Evolutionary conservation across 2,797 vertebrate species (phyloP).

Genomic region (Diglossa cyanea): DNA sequence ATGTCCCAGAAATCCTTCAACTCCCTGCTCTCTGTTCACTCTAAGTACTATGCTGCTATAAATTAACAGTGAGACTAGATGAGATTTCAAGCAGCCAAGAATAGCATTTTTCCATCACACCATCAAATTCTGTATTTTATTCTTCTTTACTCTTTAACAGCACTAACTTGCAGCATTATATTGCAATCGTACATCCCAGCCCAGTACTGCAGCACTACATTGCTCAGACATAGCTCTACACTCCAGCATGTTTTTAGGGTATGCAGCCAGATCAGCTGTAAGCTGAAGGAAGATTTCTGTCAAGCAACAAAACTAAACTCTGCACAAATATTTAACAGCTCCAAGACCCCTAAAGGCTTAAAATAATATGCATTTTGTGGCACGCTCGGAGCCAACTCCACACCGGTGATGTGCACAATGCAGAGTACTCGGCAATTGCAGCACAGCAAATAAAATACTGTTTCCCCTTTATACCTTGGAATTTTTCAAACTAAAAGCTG

Average conservation of each 20-base stretch:
- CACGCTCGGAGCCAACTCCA: background rate
- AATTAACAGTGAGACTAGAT: background rate
- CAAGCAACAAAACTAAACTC: conserved; percentile 45
- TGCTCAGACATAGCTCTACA: background rate
- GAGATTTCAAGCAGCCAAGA: conserved; percentile 33
- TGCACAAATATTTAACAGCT: conserved; percentile 46
- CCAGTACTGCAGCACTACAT: conserved; percentile 1
- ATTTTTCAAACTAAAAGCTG: conserved; percentile 18
- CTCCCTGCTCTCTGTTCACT: conserved; percentile 1
- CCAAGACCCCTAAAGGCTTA: conserved; percentile 42
- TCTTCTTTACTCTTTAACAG: background rate
- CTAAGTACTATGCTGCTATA: conserved; percentile 10
- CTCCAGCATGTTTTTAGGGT: conserved; percentile 48
- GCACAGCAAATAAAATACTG: background rate
- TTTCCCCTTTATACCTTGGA: conserved; percentile 5
- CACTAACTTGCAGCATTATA: conserved; percentile 32
- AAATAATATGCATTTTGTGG: conserved; percentile 15
- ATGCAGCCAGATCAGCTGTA: conserved; percentile 49
- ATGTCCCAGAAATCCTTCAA: conserved; percentile 32
- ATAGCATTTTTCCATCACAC: background rate
- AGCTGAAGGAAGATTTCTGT: conserved; percentile 33
- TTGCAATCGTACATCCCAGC: background rate
- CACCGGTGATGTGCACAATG: background rate
- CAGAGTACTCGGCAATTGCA: background rate
- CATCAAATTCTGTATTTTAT: background rate